These are phyloP conservation scores for Odontophorus gujanensis DNA, from an alignment of 2,113 vertebrate genomes.

Conservation along the genomic window DNA sequence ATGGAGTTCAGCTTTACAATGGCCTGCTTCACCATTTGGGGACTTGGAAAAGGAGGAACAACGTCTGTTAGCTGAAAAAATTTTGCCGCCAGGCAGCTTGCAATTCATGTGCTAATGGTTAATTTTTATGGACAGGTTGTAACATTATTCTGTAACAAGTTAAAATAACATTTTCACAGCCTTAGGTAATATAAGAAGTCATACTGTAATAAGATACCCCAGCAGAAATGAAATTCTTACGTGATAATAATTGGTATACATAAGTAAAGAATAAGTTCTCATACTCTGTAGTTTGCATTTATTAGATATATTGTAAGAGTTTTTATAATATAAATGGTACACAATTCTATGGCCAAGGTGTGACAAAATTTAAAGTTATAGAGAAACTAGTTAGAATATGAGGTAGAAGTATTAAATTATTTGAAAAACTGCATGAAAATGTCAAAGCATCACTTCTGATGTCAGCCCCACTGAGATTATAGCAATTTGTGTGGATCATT, in stretches of 20 bases:
- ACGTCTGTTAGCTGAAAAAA: slow-evolving; percentile 26
- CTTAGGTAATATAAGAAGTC: not conserved
- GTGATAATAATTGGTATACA: not conserved
- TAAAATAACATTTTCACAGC: slow-evolving; percentile 56
- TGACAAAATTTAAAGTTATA: not conserved
- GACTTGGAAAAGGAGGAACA: not conserved
- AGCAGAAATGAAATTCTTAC: not conserved
- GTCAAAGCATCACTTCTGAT: not conserved
- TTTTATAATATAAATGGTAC: not conserved
- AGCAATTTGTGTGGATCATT: not conserved
- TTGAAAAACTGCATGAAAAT: not conserved
- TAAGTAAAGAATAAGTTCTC: not conserved
- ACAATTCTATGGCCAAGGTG: not conserved
- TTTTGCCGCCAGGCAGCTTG: slow-evolving; percentile 9
- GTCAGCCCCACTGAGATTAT: not conserved
- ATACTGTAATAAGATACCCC: not conserved
- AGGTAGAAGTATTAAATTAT: not conserved
- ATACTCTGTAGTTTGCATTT: not conserved
- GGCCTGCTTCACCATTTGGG: not conserved
- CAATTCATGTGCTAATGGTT: slow-evolving; percentile 9
- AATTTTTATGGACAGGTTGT: slow-evolving; percentile 51
- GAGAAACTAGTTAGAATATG: not conserved
- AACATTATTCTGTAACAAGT: slow-evolving; percentile 43
- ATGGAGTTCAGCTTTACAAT: not conserved
- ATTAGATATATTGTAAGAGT: not conserved